Evolutionary conservation across 2,113 vertebrate genomes (phyloP).

Genomic region (Parus major): DNA sequence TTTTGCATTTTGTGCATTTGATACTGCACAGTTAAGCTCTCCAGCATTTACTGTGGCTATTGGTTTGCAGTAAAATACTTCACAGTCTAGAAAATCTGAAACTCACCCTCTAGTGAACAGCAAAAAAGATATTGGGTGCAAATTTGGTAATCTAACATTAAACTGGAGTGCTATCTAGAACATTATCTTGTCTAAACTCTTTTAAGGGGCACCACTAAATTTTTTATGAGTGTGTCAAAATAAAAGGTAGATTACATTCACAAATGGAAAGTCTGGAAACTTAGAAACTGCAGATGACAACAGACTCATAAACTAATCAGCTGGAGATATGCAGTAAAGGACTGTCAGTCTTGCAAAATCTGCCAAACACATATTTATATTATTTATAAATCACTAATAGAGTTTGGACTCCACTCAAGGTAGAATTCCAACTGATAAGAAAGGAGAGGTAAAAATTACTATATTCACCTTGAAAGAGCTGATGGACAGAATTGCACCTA

Average conservation of each 20-base stretch:
- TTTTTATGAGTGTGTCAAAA: not conserved
- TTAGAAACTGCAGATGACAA: not conserved
- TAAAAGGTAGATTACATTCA: not conserved
- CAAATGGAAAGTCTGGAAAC: not conserved
- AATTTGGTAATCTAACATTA: not conserved
- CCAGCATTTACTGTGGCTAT: not conserved
- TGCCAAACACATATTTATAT: not conserved
- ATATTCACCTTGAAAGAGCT: not conserved
- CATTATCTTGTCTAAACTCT: not conserved
- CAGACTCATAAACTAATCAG: not conserved
- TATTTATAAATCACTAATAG: not conserved
- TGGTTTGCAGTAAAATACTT: not conserved
- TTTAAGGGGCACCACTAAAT: not conserved
- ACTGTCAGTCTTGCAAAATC: not conserved
- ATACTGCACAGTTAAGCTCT: not conserved
- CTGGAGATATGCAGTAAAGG: not conserved
- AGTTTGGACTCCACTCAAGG: not conserved
- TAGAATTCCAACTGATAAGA: not conserved
- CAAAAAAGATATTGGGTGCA: not conserved
- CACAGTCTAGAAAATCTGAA: not conserved
- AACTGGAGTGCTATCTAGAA: not conserved
- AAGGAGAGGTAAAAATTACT: not conserved
- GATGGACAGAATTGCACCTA: not conserved
- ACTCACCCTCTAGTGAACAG: not conserved
- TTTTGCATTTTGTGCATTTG: too few species aligned